Evolutionary conservation across 1,140 invertebrate genomes (phyloP).

Genomic region (Brachionus asplanchnoidis): DNA sequence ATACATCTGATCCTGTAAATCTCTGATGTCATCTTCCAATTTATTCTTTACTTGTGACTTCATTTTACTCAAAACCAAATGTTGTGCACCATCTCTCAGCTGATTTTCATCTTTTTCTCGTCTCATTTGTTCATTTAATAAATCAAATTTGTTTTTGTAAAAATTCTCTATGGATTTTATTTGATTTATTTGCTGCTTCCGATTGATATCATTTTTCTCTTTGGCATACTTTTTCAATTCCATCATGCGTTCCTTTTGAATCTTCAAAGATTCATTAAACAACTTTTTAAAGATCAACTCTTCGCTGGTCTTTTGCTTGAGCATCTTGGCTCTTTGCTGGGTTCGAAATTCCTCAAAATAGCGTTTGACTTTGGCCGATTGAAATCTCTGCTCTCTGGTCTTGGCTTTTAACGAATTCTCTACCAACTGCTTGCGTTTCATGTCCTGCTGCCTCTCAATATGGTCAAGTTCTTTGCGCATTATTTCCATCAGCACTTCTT

Average conservation of each 20-base stretch:
- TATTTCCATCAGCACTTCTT: constrained; percentile 51
- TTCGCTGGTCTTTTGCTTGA: constrained; percentile 53
- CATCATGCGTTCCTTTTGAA: constrained; percentile 54
- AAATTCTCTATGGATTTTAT: constrained; percentile 56
- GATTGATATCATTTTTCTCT: constrained; percentile 50
- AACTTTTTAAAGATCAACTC: constrained; percentile 55
- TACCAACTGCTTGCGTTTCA: background rate
- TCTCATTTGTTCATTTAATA: constrained; percentile 34
- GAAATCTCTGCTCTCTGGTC: constrained; percentile 51
- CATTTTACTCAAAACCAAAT: constrained; percentile 51
- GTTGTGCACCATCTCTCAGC: background rate
- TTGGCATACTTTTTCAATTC: constrained; percentile 54
- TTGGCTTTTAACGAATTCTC: constrained; percentile 45
- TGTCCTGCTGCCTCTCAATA: constrained; percentile 45
- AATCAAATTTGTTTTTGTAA: constrained; percentile 26
- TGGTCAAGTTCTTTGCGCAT: constrained; percentile 54
- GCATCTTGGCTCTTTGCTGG: constrained; percentile 51
- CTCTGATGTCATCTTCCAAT: constrained; percentile 54
- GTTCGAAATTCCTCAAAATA: constrained; percentile 56
- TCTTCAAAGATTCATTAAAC: constrained; percentile 53
- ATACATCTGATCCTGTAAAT: constrained; percentile 53
- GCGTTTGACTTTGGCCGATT: constrained; percentile 50
- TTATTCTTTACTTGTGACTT: constrained; percentile 54
- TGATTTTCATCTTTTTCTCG: constrained; percentile 3
- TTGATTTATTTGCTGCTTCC: constrained; percentile 49